Evolutionary conservation across 1,140 invertebrate species (phyloP), one percentile per base, ranked within the genome.

Genomic region (Achatina immaculata): DNA sequence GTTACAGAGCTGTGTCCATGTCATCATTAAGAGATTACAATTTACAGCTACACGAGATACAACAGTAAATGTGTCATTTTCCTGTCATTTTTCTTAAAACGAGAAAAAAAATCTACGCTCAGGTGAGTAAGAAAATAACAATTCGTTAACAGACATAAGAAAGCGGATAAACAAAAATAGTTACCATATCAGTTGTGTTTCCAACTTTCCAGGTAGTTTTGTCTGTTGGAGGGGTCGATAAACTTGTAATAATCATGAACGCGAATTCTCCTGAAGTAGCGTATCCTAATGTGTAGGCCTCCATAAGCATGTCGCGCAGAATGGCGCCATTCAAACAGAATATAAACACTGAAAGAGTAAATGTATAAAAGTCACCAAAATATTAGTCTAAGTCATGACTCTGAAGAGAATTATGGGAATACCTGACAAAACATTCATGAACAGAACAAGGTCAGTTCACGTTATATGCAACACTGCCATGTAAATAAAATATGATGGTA

Each of bases 241-340:
- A 19, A 31, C 34, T 75, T 19, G 45, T 16, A 24, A 81, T 45
- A 0, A 34, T 55, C 14, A 82, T 62, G 58, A 79, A 82, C 14
- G 66, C 81, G 43, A 66, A 79, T 0, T 82, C 81, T 19, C 81
- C 81, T 45, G 69, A 75, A 31, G 76, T 82, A 14, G 40, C n/a
- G 55, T 79, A 82, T 40, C 77, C 76, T 9, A 79, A 62, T 0
- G 2, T 43, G 28, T 82, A 71, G 21, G 81, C 81, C 42, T 51
- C 81, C 42, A 82, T 55, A 38, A 82, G 31, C 0, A 82, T 31
- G 28, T 79, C 48, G 36, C 77, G 51, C 1, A 62, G 36, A 0
- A 43, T 42, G 14, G 4, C 42, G 16, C 2, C 24, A 7, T 34
- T 16, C 45, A 58, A 19, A 11, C 58, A 42, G 1, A 78, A n/a